Evolutionary conservation across 2,888 invertebrate species (phyloP).

Genomic region (Caenorhabditis sp.): DNA sequence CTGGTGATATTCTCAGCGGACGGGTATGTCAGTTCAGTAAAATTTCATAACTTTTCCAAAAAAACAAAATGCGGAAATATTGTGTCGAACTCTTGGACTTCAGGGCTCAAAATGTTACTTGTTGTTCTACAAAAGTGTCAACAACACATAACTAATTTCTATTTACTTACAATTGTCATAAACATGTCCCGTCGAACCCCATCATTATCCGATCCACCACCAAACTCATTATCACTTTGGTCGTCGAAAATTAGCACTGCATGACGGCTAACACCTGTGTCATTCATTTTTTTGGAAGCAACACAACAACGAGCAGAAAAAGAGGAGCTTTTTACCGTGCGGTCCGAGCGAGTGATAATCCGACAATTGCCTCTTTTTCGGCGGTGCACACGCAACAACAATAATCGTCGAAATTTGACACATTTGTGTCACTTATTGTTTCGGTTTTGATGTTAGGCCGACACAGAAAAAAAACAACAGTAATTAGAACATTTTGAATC

Average conservation of each 20-base stretch:
- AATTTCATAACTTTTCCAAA: no score
- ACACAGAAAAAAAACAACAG: background rate
- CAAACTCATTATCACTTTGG: no score
- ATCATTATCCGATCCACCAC: no score
- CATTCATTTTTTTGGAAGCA: background rate
- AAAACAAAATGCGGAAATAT: no score
- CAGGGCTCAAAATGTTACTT: no score
- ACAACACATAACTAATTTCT: no score
- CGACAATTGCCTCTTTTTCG: background rate
- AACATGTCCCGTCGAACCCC: no score
- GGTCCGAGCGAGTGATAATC: background rate
- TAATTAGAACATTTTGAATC: background rate
- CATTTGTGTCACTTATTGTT: conserved; percentile 3
- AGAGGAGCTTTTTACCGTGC: background rate
- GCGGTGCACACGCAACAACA: background rate
- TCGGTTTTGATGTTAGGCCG: background rate
- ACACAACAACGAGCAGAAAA: background rate
- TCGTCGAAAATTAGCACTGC: background rate
- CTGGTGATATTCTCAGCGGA: no score
- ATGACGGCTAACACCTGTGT: background rate
- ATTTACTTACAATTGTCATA: no score
- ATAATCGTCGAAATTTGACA: conserved; percentile 5
- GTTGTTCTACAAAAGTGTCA: no score
- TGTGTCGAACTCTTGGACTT: no score
- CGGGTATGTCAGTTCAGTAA: no score